phyloP scores from a whole-genome alignment of 2,113 vertebrate species.

The Echinops telfairi region DNA sequence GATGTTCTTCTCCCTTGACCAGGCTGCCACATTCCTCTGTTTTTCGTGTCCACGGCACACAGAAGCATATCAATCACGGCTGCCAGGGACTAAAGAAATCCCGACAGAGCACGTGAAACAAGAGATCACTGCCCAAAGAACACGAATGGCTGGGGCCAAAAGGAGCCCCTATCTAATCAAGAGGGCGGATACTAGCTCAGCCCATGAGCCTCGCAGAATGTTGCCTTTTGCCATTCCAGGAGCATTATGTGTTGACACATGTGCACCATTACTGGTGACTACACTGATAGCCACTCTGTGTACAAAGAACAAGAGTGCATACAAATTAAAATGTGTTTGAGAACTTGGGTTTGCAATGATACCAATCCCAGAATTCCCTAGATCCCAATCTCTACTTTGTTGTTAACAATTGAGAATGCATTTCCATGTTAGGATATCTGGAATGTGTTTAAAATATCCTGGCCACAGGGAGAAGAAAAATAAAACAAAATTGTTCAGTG shows the following conservation, averaged over 20 bases:
- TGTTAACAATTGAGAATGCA: background rate
- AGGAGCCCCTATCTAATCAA: background rate
- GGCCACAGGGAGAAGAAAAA: background rate
- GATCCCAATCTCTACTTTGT: background rate
- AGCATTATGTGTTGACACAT: background rate
- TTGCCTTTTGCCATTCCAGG: background rate
- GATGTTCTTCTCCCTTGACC: background rate
- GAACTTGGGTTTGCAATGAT: background rate
- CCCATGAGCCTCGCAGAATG: background rate
- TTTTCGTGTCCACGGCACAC: background rate
- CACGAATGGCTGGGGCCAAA: background rate
- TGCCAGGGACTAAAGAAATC: background rate
- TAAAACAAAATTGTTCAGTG: background rate
- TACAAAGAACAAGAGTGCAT: background rate
- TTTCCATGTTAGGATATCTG: background rate
- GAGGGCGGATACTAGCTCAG: background rate
- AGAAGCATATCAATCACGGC: background rate
- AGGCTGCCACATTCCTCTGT: background rate
- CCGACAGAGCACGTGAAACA: background rate
- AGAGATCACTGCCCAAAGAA: background rate
- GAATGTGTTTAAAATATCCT: conserved; percentile 21
- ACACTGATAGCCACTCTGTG: background rate
- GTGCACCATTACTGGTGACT: background rate
- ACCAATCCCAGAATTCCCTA: background rate
- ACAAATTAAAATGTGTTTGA: background rate